Percentiles rank a stretch among this genome's conserved stretches.
Evolutionary conservation across 2,113 vertebrate species (phyloP).

Genomic region (Menidia beryllina): DNA sequence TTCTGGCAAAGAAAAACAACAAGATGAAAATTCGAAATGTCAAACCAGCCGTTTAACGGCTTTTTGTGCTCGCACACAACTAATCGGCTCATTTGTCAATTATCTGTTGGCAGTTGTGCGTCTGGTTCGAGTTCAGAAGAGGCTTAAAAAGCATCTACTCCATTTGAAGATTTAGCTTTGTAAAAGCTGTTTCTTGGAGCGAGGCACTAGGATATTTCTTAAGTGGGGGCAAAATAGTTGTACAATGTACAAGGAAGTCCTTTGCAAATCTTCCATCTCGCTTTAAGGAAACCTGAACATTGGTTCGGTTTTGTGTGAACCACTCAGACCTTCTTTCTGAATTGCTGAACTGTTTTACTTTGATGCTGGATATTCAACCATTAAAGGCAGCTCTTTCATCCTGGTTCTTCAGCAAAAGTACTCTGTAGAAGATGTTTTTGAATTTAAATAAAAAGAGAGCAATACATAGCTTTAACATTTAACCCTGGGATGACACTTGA

Average conservation of each 20-base stretch:
- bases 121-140: constrained; percentile 9
- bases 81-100: constrained; percentile 56
- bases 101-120: constrained; percentile 58
- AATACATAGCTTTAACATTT: neutral
- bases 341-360: no score
- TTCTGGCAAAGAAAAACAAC: constrained; percentile 32
- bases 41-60: constrained; percentile 49
- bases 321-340: neutral
- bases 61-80: constrained; percentile 37
- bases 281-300: neutral
- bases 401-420: neutral
- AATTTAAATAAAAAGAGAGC: no score
- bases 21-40: constrained; percentile 42
- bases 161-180: constrained; percentile 1
- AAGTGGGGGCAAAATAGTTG: neutral
- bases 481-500: constrained; percentile 6
- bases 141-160: constrained; percentile 5
- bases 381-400: neutral
- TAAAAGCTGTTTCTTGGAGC: neutral
- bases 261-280: neutral
- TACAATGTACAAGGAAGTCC: neutral
- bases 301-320: neutral
- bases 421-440: no score
- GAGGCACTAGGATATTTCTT: neutral
- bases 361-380: neutral